Evolutionary conservation across 2,888 invertebrate species (phyloP).

Genomic region (Agrilus cyanescens): DNA sequence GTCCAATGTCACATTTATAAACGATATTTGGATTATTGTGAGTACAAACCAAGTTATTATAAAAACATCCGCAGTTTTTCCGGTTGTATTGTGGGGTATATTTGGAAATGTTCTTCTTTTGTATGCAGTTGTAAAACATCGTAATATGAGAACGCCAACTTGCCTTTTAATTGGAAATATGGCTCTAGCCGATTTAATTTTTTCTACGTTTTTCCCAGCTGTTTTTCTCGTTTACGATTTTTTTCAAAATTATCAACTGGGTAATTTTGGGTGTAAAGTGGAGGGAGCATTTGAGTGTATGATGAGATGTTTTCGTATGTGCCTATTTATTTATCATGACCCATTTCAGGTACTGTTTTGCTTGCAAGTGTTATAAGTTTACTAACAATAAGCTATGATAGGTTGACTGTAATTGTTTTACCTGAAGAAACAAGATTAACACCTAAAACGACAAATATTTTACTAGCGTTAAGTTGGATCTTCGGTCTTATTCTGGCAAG

Average conservation of each 20-base stretch:
- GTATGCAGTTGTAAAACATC: conserved; percentile 48
- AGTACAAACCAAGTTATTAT: conserved; percentile 46
- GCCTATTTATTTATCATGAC: conserved; percentile 14
- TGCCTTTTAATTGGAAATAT: conserved; percentile 65
- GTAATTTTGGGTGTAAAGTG: conserved; percentile 59
- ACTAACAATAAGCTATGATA: conserved; percentile 68
- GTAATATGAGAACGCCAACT: conserved; percentile 53
- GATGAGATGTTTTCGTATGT: conserved; percentile 10
- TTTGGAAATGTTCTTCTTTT: conserved; percentile 55
- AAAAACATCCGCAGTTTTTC: conserved; percentile 47
- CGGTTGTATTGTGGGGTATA: conserved; percentile 52
- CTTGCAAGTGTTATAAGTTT: conserved; percentile 68
- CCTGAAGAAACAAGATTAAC: conserved; percentile 60
- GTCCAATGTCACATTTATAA: conserved; percentile 39
- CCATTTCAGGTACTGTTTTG: conserved; percentile 48
- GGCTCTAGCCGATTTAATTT: conserved; percentile 57
- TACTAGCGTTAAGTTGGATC: conserved; percentile 58
- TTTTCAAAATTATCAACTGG: conserved; percentile 67
- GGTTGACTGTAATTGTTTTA: conserved; percentile 67
- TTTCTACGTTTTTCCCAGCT: conserved; percentile 59
- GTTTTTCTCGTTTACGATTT: conserved; percentile 62
- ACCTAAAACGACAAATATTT: conserved; percentile 48
- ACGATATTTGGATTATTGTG: conserved; percentile 53
- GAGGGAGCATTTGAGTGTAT: conserved; percentile 68
- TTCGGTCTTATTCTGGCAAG: conserved; percentile 48